phyloP scores from a whole-genome alignment of 2,797 vertebrate genomes.

The Poeciliopsis gracilis region DNA sequence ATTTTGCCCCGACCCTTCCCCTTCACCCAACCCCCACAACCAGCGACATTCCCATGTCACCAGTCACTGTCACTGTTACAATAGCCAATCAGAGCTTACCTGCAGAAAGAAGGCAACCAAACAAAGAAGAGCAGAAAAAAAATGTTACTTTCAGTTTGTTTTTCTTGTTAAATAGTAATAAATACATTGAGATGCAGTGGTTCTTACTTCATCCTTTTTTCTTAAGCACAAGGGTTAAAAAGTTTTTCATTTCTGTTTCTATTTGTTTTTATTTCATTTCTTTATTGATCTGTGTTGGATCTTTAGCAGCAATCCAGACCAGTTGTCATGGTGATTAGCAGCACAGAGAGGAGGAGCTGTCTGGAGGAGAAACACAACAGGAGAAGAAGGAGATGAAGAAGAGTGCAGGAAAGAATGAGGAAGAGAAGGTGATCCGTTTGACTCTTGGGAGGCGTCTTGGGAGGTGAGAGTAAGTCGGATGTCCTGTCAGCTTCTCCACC shows the following conservation, averaged over 20 bases:
- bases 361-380: constrained; percentile 82
- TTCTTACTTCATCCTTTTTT: constrained; percentile 85
- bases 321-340: constrained; percentile 87
- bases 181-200: constrained; percentile 90
- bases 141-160: constrained; percentile 82
- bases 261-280: constrained; percentile 84
- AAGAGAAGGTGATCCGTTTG: constrained; percentile 61
- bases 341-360: constrained; percentile 86
- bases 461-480: constrained; percentile 21
- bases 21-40: constrained; percentile 73
- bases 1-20: constrained; percentile 76
- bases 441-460: constrained; percentile 54
- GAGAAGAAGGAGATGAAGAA: constrained; percentile 66
- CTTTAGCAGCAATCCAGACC: constrained; percentile 89
- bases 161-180: constrained; percentile 90
- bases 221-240: constrained; percentile 88
- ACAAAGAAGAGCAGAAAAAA: constrained; percentile 87
- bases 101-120: constrained; percentile 86
- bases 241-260: constrained; percentile 81
- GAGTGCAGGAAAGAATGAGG: constrained; percentile 43
- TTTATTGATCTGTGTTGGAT: constrained; percentile 88
- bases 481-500: constrained; percentile 69
- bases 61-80: constrained; percentile 84
- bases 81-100: constrained; percentile 85
- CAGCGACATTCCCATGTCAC: constrained; percentile 75